These are phyloP conservation scores for Drosophila nr. perissopoda DNA, from an alignment of 2,888 invertebrate species.

Conservation along the genomic window DNA sequence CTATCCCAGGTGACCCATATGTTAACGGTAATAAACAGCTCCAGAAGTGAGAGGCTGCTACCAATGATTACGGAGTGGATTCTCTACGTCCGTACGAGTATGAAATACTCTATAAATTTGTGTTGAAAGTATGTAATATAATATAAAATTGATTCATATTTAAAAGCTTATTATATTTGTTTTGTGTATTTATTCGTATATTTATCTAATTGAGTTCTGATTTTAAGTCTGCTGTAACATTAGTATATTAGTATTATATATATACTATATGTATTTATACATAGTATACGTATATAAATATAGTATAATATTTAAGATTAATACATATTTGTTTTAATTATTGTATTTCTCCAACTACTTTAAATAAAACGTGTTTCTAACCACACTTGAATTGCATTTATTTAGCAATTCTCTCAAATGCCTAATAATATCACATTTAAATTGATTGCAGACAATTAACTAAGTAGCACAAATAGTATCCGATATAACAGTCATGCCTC, in stretches of 20 bases:
- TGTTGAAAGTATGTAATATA: not conserved
- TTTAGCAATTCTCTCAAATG: not conserved
- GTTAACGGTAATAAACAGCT: constrained; percentile 69
- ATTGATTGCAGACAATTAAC: not conserved
- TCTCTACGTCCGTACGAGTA: not conserved
- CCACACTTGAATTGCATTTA: not conserved
- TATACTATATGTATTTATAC: too few relatives aligned
- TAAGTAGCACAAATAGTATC: not conserved
- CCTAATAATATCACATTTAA: not conserved
- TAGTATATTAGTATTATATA: not conserved
- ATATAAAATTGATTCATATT: not conserved
- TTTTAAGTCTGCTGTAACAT: not conserved
- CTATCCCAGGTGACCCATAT: constrained; percentile 75
- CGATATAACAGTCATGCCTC: not conserved
- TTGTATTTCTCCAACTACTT: not conserved
- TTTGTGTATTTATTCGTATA: not conserved
- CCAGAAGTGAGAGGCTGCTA: constrained; percentile 11
- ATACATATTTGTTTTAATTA: not conserved
- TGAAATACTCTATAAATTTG: constrained; percentile 14
- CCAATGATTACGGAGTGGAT: not conserved
- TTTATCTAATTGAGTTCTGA: not conserved
- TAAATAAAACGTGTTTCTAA: not conserved
- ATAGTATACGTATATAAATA: too few relatives aligned
- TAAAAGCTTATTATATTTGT: not conserved
- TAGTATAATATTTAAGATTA: not conserved